Base-by-base conservation (phyloP, 2,797 vertebrate genomes). In the Tachyglossus aculeatus region DNA sequence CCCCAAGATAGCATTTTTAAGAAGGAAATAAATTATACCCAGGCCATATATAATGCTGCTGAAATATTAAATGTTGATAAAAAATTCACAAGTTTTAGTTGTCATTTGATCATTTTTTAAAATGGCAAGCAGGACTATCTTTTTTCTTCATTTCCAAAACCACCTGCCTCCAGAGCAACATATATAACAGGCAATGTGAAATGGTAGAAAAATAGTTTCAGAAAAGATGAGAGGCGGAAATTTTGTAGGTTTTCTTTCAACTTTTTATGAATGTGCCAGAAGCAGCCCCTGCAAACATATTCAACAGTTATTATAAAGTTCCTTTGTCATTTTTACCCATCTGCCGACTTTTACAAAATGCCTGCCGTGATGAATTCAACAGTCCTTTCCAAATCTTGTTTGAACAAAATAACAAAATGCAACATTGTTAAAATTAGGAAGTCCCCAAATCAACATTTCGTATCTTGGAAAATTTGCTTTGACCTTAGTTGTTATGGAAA, bases 21-120 rank as follows among this genome's bases (percentile, higher is more conserved):
- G 67, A 47, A 53, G 39, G 54, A 56, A 37, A 43, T 62, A 43
- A 48, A 56, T 54, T 4, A 59, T 58, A 39, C 2, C 57, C 52
- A 9, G 25, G 19, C 32, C 66, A 31, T 24, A 39, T 44, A 33
- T n/a, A 29, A 15, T 18, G 9, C 24, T 9, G 19, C 12, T 36
- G 33, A 71, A 71, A 21, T 71, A n/a, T 22, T 62, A 62, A 67
- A 63, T n/a, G 40, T 53, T 72, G 36, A 33, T 67, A 21, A 58
- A 48, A 57, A 58, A 32, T 48, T 31, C 66, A 54, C 33, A 43
- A 41, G 27, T 40, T 50, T 58, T n/a, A 43, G 24, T 14, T 68
- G 2, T 56, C 33, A 36, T n/a, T 51, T 47, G 2, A 1, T 57
- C 27, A 40, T 50, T 58, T 52, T 50, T 43, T 29, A 33, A 51